Conservation (phyloP, 2,113 vertebrate species). For the Paralichthys olivaceus region DNA sequence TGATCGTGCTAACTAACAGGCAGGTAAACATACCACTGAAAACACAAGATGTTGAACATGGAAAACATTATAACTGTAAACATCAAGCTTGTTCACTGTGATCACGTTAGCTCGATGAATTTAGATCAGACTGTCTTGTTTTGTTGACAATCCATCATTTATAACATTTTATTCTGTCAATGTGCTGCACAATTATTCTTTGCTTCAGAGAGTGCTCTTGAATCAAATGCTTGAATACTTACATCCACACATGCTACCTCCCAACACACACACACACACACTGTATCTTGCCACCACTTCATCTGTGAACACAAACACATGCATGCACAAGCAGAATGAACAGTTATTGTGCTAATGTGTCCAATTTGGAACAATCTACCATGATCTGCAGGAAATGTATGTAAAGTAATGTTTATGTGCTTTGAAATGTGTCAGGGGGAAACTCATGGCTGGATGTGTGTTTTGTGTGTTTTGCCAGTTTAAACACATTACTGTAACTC, state of each 20-base stretch:
- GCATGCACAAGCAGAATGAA: constrained; percentile 4
- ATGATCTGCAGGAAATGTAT: constrained; percentile 42
- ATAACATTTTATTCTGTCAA: no score
- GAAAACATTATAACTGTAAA: no score
- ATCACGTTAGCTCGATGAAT: no score
- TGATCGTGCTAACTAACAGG: no score
- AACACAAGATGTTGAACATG: no score
- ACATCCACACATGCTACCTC: neutral
- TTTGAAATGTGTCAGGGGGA: constrained; percentile 54
- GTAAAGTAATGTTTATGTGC: constrained; percentile 60
- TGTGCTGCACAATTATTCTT: no score
- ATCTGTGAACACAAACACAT: constrained; percentile 30
- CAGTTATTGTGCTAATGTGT: constrained; percentile 58
- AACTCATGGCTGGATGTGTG: constrained; percentile 28
- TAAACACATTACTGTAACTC: constrained; percentile 76
- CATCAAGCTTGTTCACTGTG: no score
- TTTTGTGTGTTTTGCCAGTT: constrained; percentile 69
- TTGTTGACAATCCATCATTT: no score
- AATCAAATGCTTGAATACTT: no score
- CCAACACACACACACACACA: neutral
- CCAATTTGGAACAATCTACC: constrained; percentile 58
- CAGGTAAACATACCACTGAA: no score
- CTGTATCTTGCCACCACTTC: neutral
- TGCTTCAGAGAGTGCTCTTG: no score
- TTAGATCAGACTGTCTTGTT: no score